Conservation (phyloP, 2,888 invertebrate species). For the Stenurella melanura region DNA sequence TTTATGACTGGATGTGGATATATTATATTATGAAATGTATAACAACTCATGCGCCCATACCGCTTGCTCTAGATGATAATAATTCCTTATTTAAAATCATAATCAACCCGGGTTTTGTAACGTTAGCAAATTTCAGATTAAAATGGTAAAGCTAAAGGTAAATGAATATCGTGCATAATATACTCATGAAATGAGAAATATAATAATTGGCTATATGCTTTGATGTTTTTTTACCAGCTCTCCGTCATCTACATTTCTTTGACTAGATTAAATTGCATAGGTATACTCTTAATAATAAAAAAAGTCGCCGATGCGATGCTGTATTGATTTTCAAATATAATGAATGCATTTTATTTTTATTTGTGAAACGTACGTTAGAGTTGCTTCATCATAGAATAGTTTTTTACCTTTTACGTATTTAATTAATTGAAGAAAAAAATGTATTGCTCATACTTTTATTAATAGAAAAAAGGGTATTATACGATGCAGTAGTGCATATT, state of each 20-base stretch:
- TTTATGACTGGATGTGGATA: too few relatives aligned
- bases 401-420: conserved; percentile 3
- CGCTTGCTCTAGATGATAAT: too few relatives aligned
- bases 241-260: background rate
- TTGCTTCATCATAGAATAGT: background rate
- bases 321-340: conserved; percentile 12
- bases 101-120: background rate
- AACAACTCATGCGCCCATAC: too few relatives aligned
- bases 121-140: conserved; percentile 1
- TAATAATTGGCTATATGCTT: conserved; percentile 15
- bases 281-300: conserved; percentile 13
- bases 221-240: conserved; percentile 18
- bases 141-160: background rate
- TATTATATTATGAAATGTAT: too few relatives aligned
- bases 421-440: background rate
- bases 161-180: conserved; percentile 17
- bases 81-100: background rate
- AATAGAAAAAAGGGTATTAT: background rate
- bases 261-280: conserved; percentile 21
- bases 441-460: background rate
- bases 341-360: conserved; percentile 14
- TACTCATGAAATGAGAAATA: conserved; percentile 20
- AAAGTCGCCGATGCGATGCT: conserved; percentile 9
- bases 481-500: background rate
- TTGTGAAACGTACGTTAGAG: conserved; percentile 12